Percentiles rank a stretch among this genome's conserved stretches.
Conservation (phyloP, 2,888 invertebrate genomes). For the Polia nebulosa region DNA sequence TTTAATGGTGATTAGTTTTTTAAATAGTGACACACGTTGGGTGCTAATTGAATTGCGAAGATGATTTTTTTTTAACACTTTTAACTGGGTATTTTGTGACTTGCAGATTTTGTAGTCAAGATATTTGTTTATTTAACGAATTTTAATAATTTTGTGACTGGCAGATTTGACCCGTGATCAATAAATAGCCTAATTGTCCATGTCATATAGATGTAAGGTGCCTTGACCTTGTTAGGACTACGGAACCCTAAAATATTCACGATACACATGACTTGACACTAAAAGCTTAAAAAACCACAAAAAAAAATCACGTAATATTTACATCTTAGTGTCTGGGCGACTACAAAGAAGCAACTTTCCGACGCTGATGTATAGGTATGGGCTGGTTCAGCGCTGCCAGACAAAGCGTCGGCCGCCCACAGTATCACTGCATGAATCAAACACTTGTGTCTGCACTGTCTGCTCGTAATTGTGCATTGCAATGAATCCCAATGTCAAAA, state of each 20-base stretch:
- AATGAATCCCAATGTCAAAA: slow-evolving; percentile 75
- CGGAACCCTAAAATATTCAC: no score
- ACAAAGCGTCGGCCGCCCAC: slow-evolving; percentile 76
- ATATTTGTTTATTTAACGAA: neutral
- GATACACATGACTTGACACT: no score
- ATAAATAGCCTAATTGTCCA: neutral
- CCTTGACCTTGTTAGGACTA: no score
- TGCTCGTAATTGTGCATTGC: slow-evolving; percentile 62
- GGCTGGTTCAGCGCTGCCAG: slow-evolving; percentile 69
- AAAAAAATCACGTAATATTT: slow-evolving; percentile 11
- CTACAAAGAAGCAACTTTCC: slow-evolving; percentile 65
- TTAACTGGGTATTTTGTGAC: slow-evolving; percentile 1
- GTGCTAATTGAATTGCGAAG: neutral
- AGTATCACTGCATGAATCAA: slow-evolving; percentile 71
- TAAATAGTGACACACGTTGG: neutral
- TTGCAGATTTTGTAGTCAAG: neutral
- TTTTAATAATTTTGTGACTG: slow-evolving; percentile 1
- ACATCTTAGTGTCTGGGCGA: slow-evolving; percentile 63
- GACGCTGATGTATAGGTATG: slow-evolving; percentile 67
- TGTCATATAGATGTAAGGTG: no score
- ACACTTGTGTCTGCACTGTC: slow-evolving; percentile 56
- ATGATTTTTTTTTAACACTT: neutral
- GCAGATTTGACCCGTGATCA: neutral
- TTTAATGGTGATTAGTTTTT: neutral
- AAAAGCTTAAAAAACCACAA: neutral